Conservation (phyloP, 1,140 invertebrate species). For the Catajapyx aquilonaris region DNA sequence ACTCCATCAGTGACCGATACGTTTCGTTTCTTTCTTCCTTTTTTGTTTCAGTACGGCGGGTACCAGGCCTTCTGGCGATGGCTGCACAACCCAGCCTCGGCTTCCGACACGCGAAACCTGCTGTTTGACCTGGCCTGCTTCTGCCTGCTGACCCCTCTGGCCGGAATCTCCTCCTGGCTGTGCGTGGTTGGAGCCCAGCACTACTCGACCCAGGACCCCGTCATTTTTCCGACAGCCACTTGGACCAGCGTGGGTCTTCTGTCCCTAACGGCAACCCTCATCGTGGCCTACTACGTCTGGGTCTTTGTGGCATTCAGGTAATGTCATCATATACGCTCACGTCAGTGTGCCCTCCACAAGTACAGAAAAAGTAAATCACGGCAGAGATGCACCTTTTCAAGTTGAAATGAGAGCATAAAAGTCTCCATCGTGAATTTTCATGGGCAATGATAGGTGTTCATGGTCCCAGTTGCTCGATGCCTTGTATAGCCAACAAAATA, state of each 20-base stretch:
- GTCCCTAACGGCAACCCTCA: slow-evolving; percentile 11
- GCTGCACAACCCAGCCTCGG: slow-evolving; percentile 6
- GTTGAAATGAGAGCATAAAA: too few species aligned
- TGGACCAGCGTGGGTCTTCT: slow-evolving; percentile 13
- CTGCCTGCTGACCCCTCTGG: slow-evolving; percentile 21
- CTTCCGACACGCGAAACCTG: slow-evolving; percentile 12
- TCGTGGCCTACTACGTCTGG: slow-evolving; percentile 12
- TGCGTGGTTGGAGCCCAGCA: slow-evolving; percentile 18
- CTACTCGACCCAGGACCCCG: slow-evolving; percentile 4
- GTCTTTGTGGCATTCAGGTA: slow-evolving; percentile 10
- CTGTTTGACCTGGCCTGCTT: slow-evolving; percentile 21
- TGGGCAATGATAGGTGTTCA: too few species aligned
- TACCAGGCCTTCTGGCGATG: background rate
- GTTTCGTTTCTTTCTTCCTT: too few species aligned
- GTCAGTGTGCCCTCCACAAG: too few species aligned
- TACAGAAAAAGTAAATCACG: too few species aligned
- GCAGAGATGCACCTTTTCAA: too few species aligned
- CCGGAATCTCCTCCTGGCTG: slow-evolving; percentile 18
- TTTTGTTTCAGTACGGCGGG: background rate
- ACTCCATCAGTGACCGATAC: too few species aligned
- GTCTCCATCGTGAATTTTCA: too few species aligned
- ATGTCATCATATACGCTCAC: too few species aligned
- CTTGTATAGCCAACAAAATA: too few species aligned
- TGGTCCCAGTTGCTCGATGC: too few species aligned
- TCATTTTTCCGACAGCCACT: slow-evolving; percentile 10